These are phyloP conservation scores for Drosophila differens DNA, from an alignment of 2,888 invertebrate genomes.

Conservation along the genomic window DNA sequence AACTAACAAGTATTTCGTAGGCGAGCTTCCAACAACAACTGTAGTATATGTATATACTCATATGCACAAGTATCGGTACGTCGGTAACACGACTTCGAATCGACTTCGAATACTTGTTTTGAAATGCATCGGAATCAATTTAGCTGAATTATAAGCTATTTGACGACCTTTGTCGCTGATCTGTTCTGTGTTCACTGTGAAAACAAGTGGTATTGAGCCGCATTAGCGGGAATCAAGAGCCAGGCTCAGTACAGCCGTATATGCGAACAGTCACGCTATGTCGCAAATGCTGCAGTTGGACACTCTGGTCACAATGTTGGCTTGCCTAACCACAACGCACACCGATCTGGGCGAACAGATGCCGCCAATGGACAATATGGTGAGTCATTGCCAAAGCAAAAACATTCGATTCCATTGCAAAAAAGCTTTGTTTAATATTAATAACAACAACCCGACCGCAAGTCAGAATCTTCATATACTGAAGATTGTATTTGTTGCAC, in stretches of 20 bases:
- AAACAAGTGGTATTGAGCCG: background rate
- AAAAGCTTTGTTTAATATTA: background rate
- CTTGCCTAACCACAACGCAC: conserved; percentile 68
- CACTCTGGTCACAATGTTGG: conserved; percentile 72
- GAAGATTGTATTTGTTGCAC: background rate
- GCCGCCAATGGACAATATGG: conserved; percentile 40
- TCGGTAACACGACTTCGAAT: conserved; percentile 9
- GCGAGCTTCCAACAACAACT: conserved; percentile 14
- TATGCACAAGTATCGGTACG: background rate
- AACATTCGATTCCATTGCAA: background rate
- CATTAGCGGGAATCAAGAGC: background rate
- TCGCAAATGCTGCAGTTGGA: conserved; percentile 66
- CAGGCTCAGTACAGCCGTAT: conserved; percentile 27
- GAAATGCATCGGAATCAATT: conserved; percentile 17
- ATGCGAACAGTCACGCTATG: conserved; percentile 41
- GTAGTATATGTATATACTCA: background rate
- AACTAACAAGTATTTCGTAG: conserved; percentile 5
- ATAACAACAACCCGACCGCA: background rate
- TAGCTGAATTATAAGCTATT: conserved; percentile 2
- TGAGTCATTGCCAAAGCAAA: conserved; percentile 28
- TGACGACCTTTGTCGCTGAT: conserved; percentile 39
- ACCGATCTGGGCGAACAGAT: conserved; percentile 38
- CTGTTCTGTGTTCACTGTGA: background rate
- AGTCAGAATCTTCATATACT: background rate
- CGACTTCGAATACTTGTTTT: conserved; percentile 64